Evolutionary conservation across 2,888 invertebrate genomes (phyloP).

Genomic region (Nymphalis urticae): DNA sequence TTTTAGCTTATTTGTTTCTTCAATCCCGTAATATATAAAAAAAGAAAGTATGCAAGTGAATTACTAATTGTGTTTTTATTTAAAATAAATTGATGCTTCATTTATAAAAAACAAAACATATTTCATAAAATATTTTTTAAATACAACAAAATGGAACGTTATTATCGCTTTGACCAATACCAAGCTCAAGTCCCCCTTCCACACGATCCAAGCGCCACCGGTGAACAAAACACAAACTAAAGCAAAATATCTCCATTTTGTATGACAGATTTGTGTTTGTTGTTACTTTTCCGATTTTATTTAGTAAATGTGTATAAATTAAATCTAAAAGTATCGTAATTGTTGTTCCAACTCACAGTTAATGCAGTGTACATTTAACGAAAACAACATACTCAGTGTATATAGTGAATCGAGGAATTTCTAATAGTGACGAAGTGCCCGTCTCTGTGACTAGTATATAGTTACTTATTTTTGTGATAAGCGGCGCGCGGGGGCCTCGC

Average conservation of each 20-base stretch:
- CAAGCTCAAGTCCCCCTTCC: slow-evolving; percentile 53
- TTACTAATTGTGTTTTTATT: background rate
- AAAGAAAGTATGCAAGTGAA: background rate
- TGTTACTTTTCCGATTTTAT: slow-evolving; percentile 74
- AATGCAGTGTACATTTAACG: slow-evolving; percentile 48
- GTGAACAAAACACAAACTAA: slow-evolving; percentile 75
- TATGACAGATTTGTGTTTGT: slow-evolving; percentile 84
- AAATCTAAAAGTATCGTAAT: slow-evolving; percentile 57
- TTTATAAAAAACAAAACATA: background rate
- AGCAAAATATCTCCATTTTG: slow-evolving; percentile 84
- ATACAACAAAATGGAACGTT: slow-evolving; percentile 56
- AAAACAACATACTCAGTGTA: slow-evolving; percentile 46
- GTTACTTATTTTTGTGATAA: slow-evolving; percentile 82
- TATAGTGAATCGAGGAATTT: slow-evolving; percentile 58
- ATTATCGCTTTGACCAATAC: slow-evolving; percentile 55
- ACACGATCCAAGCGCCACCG: slow-evolving; percentile 66
- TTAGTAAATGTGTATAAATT: slow-evolving; percentile 63
- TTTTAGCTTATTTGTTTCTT: background rate
- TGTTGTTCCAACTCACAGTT: slow-evolving; percentile 46
- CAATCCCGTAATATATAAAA: background rate
- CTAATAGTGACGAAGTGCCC: slow-evolving; percentile 75
- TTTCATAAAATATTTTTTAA: slow-evolving; percentile 7
- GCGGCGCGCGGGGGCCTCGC: slow-evolving; percentile 76
- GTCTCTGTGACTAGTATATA: slow-evolving; percentile 79
- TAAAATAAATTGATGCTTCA: background rate